phyloP scores from a whole-genome alignment of 1,140 invertebrate species.

The Calycopis cecrops region DNA sequence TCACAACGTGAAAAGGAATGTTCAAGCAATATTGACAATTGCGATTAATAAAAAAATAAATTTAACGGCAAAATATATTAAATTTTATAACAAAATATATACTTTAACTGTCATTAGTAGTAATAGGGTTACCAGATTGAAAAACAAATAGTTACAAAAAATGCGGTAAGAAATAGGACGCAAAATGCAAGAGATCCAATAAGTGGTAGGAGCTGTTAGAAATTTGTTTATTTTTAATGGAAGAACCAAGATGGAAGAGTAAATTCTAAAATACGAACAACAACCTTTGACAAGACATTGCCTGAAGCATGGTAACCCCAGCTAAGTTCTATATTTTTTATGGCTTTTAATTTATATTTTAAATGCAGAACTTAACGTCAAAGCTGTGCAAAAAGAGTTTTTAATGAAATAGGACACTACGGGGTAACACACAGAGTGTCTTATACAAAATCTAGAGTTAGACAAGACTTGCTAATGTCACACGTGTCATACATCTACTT shows the following conservation, averaged over 20 bases:
- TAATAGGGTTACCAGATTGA: background rate
- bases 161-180: no score
- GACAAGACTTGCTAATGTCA: no score
- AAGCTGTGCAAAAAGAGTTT: constrained; percentile 4
- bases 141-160: background rate
- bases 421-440: constrained; percentile 2
- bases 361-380: constrained; percentile 3
- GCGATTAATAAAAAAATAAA: constrained; percentile 8
- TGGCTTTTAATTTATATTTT: constrained; percentile 7
- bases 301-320: no score
- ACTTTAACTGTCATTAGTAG: background rate
- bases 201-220: no score
- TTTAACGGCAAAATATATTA: background rate
- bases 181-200: no score
- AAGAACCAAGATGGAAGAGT: no score
- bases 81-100: constrained; percentile 2
- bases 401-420: background rate
- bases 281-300: no score
- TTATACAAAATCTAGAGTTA: no score
- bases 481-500: no score
- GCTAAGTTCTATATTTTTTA: background rate
- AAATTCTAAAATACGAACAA: no score
- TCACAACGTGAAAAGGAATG: constrained; percentile 36
- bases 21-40: constrained; percentile 22
- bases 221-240: no score